Base-by-base conservation (phyloP, 2,113 vertebrate genomes). In the Nothoprocta perdicaria region DNA sequence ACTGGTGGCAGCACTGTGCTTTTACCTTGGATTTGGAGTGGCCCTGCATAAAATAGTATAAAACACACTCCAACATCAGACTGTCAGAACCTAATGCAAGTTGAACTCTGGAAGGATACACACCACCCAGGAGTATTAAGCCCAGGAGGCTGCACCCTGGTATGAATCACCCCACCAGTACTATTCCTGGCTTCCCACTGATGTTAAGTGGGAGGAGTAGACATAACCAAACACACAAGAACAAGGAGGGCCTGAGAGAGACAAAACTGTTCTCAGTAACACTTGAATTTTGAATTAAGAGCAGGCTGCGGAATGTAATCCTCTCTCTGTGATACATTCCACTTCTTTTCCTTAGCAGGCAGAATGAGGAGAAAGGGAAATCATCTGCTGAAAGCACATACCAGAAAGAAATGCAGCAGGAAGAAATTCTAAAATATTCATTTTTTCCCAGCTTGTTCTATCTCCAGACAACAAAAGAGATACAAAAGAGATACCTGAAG, bases 111-210 rank as follows among this genome's bases (percentile, higher is more conserved):
- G 31, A 60, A 14, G 12, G 61, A 81, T 11, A 75, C 6, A 33
- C 8, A 17, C 38, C 33, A 62, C 11, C 6, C 5, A 13, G 4
- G 18, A 77, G n/a, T 3, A 80, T 60, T 11, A 80, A 66, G 5
- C 3, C 88, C 31, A 31, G 33, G 27, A 46, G 12, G 23, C 8
- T 69, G 29, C 8, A 8, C 41, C 6, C 35, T 43, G 41, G 41
- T 27, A 74, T 87, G 67, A 63, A 72, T 7, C 17, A 72, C 27
- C 43, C 48, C 31, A 2, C 16, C 35, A 27, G 31, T 72, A 75
- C 53, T 29, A 68, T 17, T 33, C 14, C 41, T 48, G 17, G 17
- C 16, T 66, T 73, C 12, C 10, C 0, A 0, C 7, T 80, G 10
- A 57, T 17, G 19, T 19, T 53, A 40, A 48, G 29, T 1, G 46